phyloP scores from a whole-genome alignment of 2,888 invertebrate species.

The Crossocerus cetratus region DNA sequence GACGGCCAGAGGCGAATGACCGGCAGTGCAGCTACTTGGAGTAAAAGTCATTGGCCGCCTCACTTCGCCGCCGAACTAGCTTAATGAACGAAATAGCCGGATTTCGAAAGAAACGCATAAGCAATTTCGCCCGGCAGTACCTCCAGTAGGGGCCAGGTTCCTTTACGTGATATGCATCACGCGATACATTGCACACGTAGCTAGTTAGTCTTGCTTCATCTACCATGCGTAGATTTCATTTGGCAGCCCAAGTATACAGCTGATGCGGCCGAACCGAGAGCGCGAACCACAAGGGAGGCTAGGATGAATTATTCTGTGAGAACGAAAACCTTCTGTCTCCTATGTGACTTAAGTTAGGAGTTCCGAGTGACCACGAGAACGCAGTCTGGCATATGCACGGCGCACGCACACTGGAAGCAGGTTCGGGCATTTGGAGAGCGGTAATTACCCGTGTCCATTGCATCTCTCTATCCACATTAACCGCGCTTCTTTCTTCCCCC shows the following conservation, averaged over 20 bases:
- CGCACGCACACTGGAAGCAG: neutral
- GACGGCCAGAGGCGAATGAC: slow-evolving; percentile 59
- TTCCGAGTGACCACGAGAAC: neutral
- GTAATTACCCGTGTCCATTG: slow-evolving; percentile 2
- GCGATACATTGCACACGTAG: neutral
- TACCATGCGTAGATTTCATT: neutral
- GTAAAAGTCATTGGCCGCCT: slow-evolving; percentile 3
- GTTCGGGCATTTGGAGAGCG: neutral
- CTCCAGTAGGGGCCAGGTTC: slow-evolving; percentile 31
- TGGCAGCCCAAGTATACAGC: neutral
- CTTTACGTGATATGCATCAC: slow-evolving; percentile 37
- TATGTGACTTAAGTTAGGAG: neutral
- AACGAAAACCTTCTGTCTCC: too few relatives aligned
- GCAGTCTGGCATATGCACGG: neutral
- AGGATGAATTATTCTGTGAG: too few relatives aligned
- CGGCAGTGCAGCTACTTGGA: slow-evolving; percentile 50
- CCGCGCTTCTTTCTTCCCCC: neutral
- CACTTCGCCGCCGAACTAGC: neutral
- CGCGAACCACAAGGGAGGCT: too few relatives aligned
- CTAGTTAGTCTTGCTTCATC: neutral
- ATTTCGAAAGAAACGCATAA: slow-evolving; percentile 52
- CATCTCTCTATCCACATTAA: neutral
- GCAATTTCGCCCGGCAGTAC: slow-evolving; percentile 45
- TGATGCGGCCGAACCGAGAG: neutral
- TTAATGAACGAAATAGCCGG: slow-evolving; percentile 56